phyloP scores from a whole-genome alignment of 2,113 vertebrate species.

The Acanthisitta chloris region DNA sequence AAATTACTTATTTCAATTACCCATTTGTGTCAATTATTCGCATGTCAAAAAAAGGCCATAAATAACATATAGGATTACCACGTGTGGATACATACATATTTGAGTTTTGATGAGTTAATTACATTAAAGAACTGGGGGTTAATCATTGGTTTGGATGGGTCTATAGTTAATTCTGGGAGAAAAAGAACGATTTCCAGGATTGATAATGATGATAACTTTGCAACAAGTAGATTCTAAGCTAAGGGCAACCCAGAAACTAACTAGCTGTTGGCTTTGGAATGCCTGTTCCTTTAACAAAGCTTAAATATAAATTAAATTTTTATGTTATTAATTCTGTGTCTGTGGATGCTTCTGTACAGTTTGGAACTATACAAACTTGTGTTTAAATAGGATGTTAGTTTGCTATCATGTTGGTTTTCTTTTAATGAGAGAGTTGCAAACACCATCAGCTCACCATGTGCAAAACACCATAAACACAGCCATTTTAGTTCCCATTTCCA shows the following conservation, averaged over 20 bases:
- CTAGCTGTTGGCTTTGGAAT: neutral
- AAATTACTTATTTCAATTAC: conserved; percentile 73
- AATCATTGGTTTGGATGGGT: conserved; percentile 63
- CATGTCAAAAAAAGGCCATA: conserved; percentile 60
- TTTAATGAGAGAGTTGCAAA: neutral
- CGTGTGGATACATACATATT: conserved; percentile 23
- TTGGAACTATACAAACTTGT: neutral
- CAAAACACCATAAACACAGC: neutral
- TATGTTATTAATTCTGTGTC: neutral
- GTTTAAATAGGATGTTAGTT: neutral
- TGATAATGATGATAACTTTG: conserved; percentile 38
- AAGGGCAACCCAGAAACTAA: neutral
- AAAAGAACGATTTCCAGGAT: neutral
- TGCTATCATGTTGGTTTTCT: neutral
- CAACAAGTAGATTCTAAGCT: conserved; percentile 23
- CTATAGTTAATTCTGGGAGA: conserved; percentile 41
- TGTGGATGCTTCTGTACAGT: neutral
- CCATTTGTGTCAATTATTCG: conserved; percentile 69
- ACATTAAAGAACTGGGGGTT: conserved; percentile 46
- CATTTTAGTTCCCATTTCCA: neutral
- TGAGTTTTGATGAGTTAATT: conserved; percentile 51
- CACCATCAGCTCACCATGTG: neutral
- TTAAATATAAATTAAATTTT: neutral
- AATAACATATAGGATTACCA: conserved; percentile 66
- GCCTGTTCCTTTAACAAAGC: neutral